Evolutionary conservation across 2,888 invertebrate genomes (phyloP), one percentile per base, ranked within the genome.

Genomic region (Ditula angustiorana): DNA sequence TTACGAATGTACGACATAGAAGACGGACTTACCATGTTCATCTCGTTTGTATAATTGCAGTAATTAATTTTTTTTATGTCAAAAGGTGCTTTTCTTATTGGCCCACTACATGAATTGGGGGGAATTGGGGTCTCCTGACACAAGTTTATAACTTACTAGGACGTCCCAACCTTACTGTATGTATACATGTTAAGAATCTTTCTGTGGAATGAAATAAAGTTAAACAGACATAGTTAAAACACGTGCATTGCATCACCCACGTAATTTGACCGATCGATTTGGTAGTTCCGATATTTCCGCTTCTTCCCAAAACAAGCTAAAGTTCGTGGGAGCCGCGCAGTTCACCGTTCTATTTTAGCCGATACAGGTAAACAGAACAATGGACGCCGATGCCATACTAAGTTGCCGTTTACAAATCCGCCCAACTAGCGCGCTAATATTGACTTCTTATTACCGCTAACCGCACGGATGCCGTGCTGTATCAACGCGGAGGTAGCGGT

Each of bases 361-460:
- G 21, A n/a, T n/a, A n/a, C 53, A 16, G 8, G 35, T 46, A 33
- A 52, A 35, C 28, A 57, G n/a, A 58, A 52, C 33, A 64, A 64
- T 13, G 52, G 13, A 28, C 66, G 77, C 79, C 75, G 13, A 28
- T 66, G 77, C 79, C 75, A 74, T 67, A 71, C 37, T 66, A 49
- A 41, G 52, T 35, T 63, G 41, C 23, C 70, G 46, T 33, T 26
- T 33, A 49, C 61, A 66, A 71, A 68, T 70, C 69, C 68, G 70
- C 66, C 69, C 69, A 67, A 69, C 68, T 65, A 64, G 66, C 74
- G 79, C 82, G 82, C 86, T 84, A 87, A 87, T 87, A 86, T 87
- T 87, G 85, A 87, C 86, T 87, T 87, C 86, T 86, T 87, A 71
- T 71, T 71, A 71, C 67, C 67, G 67, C 55, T 61, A 47, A 60